Evolutionary conservation across 92 coral and sea anemone species (phyloP), one percentile per base, ranked within the genome.

Genomic region (Phenganax stokvisi): DNA sequence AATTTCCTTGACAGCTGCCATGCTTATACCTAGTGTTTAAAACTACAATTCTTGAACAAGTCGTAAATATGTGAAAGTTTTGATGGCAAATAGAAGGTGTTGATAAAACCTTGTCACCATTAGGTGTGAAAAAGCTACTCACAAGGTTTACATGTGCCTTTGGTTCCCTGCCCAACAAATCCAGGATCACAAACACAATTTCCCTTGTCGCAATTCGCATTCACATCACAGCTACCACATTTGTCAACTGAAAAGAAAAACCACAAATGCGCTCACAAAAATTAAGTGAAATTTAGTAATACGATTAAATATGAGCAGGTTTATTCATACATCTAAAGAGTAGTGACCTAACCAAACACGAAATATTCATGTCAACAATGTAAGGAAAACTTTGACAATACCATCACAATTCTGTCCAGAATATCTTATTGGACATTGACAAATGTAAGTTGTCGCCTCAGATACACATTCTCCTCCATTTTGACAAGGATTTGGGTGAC

Each of bases 401-500:
- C 99, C 99, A 88, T 90, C 85, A 84, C 99, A 96, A 74, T 82
- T 69, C 67, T 80, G 88, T 69, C 99, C 99, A 66, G 89, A 73
- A 75, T 90, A 96, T 27, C 96, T 92, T 74, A 72, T 86, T 54
- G 91, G 89, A 85, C 99, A 96, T 83, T 87, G 97, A 68, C 99
- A 96, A 55, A 87, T 72, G 78, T 85, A 74, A 20, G 92, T 88
- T 81, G 82, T 90, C 72, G 91, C 90, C 65, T 88, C 91, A 73
- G 85, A 85, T 51, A 91, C 85, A 79, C 99, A 96, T 51, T 80
- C 84, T 55, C 97, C 99, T 52, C 83, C 90, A 85, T 92, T 96
- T 9, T 82, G 71, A 84, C 99, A 96, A 47, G 99, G 97, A 64
- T 85, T 90, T 7, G 98, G 98, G 65, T 90, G 92, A 81, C 98